phyloP scores from a whole-genome alignment of 1,140 invertebrate genomes.

The Brachionus plicatilis region DNA sequence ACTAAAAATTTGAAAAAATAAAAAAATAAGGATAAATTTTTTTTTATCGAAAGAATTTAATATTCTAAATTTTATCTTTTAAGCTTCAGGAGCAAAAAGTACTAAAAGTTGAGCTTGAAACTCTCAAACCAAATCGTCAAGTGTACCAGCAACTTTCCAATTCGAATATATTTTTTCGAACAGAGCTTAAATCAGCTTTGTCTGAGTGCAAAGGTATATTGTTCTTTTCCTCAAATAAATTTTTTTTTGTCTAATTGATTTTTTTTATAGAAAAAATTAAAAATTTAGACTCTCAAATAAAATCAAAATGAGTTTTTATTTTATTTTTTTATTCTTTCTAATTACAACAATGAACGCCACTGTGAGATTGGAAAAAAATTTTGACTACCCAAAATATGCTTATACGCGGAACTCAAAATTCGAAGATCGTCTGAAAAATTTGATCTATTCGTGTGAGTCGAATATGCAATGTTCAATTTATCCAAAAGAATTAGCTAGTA shows the following conservation, averaged over 20 bases:
- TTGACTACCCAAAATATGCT: constrained; percentile 15
- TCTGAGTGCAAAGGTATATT: not conserved
- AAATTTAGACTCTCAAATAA: not conserved
- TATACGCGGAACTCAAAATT: not conserved
- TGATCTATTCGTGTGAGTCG: not conserved
- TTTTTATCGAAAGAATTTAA: not conserved
- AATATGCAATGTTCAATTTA: not conserved
- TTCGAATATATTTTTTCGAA: constrained; percentile 22
- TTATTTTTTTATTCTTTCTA: constrained; percentile 10
- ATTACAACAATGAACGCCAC: not conserved
- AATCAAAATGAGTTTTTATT: not conserved
- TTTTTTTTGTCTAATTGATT: not conserved
- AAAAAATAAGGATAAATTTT: not conserved
- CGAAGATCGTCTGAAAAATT: not conserved
- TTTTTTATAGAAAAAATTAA: constrained; percentile 16
- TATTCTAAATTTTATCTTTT: not conserved
- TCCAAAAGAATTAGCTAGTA: not conserved
- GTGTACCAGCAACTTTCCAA: constrained; percentile 1
- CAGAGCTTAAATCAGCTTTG: not conserved
- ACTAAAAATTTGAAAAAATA: too few relatives aligned
- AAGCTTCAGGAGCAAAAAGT: constrained; percentile 28
- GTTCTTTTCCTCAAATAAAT: not conserved
- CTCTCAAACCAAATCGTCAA: not conserved
- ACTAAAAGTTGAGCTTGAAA: constrained; percentile 25
- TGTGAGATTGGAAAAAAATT: not conserved